Conservation (phyloP, 2,888 invertebrate genomes). For the Encarsia formosa region DNA sequence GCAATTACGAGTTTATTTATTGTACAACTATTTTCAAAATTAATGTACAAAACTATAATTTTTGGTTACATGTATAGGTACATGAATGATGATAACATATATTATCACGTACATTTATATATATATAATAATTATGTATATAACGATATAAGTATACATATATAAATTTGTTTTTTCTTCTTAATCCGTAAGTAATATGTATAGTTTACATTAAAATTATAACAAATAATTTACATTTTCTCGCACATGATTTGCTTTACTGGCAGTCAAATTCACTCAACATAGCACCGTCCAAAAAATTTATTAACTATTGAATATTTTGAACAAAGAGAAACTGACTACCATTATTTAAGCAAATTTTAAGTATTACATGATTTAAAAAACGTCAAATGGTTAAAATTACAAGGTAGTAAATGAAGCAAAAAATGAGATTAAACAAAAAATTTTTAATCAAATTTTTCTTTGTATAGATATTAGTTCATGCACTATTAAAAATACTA, state of each 20-base stretch:
- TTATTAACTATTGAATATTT: constrained; percentile 21
- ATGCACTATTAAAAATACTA: too few species aligned
- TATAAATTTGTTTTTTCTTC: constrained; percentile 12
- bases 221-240: constrained; percentile 47
- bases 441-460: too few species aligned
- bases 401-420: constrained; percentile 15
- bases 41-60: constrained; percentile 51
- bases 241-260: constrained; percentile 18
- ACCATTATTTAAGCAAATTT: constrained; percentile 11
- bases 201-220: constrained; percentile 33
- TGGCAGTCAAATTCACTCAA: constrained; percentile 22
- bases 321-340: constrained; percentile 15
- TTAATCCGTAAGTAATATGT: constrained; percentile 22
- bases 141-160: constrained; percentile 35
- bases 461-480: constrained; percentile 4
- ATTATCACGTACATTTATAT: constrained; percentile 32
- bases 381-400: constrained; percentile 20
- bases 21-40: constrained; percentile 44
- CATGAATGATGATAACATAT: constrained; percentile 34
- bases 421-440: constrained; percentile 16
- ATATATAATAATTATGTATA: constrained; percentile 32
- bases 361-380: constrained; percentile 6
- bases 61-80: constrained; percentile 46
- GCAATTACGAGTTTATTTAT: constrained; percentile 43
- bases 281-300: constrained; percentile 21